Base-by-base conservation (phyloP, 37 sponge, comb jelly and placozoan genomes). In the Spongilla lacustris region DNA sequence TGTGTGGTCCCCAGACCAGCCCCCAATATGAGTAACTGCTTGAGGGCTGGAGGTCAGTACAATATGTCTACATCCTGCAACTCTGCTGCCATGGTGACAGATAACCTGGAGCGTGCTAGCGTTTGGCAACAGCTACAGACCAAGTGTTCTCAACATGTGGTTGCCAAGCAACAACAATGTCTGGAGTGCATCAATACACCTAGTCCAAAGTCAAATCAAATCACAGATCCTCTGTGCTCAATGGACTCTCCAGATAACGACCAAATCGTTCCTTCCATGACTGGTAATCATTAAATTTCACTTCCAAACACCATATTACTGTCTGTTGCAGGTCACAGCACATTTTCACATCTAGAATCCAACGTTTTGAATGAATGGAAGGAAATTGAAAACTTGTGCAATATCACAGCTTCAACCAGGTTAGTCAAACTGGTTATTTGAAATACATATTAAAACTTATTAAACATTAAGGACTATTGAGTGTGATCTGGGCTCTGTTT, bases 341-440 rank as follows among this genome's bases (percentile, higher is more conserved):
- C 76, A 33, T 38, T 38, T 38, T 25, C 76, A 75, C 76, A 75
- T 30, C 34, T 38, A 34, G n/a, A 33, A 25, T 38, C 76, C 35
- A 36, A 34, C 46, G 27, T 38, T 24, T 33, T 25, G 36, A 36
- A 36, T 38, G 36, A 75, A 25, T 25, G n/a, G 36, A 36, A 75
- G 36, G 33, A 36, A 75, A 36, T 38, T 14, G 36, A 36, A 75
- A 36, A 35, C 46, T 13, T 38, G 36, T 33, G 33, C 33, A 75
- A 5, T 38, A 22, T 38, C 36, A 75, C 75, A 74, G 31, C 8
- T 30, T 38, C 33, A 75, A 9, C 34, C 33, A 29, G 25, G 76
- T 38, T 38, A 36, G 36, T n/a, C 0, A 34, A n/a, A 75, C 6
- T 41, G 41, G 41, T 6, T 38, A 58, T 30, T 4, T n/a, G 4